Evolutionary conservation across 37 sponge, comb jelly and placozoan genomes (phyloP).

Genomic region (Bolinopsis microptera): DNA sequence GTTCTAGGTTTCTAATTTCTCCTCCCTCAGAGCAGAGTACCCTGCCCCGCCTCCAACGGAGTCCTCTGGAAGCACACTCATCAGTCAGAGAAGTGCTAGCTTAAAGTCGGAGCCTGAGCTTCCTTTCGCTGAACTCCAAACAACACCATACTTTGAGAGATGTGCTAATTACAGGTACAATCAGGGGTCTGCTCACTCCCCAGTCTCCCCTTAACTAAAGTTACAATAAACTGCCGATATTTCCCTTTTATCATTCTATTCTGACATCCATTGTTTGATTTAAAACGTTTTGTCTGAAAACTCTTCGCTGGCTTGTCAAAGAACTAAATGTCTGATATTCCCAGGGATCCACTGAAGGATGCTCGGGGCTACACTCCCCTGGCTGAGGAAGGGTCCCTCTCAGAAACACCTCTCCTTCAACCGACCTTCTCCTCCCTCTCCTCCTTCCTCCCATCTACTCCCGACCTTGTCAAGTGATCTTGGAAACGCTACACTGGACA

Average conservation of each 20-base stretch:
- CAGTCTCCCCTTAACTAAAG: too few species aligned
- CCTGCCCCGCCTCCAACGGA: neutral
- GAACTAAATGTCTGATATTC: too few species aligned
- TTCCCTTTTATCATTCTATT: too few species aligned
- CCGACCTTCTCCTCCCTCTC: constrained; percentile 43
- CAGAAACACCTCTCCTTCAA: constrained; percentile 46
- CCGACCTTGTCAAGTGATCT: neutral
- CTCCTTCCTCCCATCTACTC: constrained; percentile 51
- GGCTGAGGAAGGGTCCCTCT: neutral
- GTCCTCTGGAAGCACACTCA: neutral
- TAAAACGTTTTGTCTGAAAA: too few species aligned
- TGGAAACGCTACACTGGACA: too few species aligned
- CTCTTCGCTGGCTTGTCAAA: too few species aligned
- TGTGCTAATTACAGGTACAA: constrained; percentile 59
- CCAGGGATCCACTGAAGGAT: neutral
- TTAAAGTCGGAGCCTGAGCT: neutral
- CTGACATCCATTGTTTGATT: too few species aligned
- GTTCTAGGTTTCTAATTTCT: too few species aligned
- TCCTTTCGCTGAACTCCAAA: neutral
- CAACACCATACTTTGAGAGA: constrained; percentile 11
- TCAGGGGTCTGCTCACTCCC: too few species aligned
- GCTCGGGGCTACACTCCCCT: neutral
- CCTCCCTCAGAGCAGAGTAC: neutral
- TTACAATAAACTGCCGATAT: too few species aligned
- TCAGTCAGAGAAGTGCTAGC: neutral